Evolutionary conservation across 2,797 vertebrate genomes (phyloP), one percentile per base, ranked within the genome.

Genomic region (Pagetopsis macropterus): DNA sequence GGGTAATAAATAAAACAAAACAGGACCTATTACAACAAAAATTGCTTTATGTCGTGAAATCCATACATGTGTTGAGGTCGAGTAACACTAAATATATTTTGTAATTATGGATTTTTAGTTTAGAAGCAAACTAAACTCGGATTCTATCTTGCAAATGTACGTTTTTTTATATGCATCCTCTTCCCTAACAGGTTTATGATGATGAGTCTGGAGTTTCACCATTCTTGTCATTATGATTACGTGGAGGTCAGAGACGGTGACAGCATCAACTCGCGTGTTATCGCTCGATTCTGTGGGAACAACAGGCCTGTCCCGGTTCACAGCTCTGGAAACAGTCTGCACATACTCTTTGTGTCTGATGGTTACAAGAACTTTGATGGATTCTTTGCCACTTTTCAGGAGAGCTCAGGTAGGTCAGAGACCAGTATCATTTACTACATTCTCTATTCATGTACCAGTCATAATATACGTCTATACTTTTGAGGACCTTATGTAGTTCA

Each of bases 291-390:
- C 89, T 99, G 98, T 86, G 98, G 98, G 68, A 99, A 97, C 23
- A 96, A 93, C 83, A 92, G 96, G 56, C 97, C 97, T 0, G 91
- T 92, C 21, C 94, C 96, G 0, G 93, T 99, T 69, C 94, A 90
- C 71, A 98, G 97, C 93, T 95, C 95, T 0, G 95, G 97, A 7
- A 95, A 95, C 87, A 94, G 95, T 9, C 92, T 99, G 68, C 98
- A 99, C 59, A 62, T 99, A 60, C 95, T 99, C 68, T 99, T 99
- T 87, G 95, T 95, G 70, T 99, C 98, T 0, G 98, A 99, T 70
- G 97, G 98, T 54, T 99, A 97, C 81, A 99, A 99, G 90, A 99
- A 97, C 76, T 99, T 98, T 48, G 98, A 99, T 58, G 98, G 98
- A 50, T 97, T 99, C 93, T 97, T 97, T 65, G 97, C 96, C 44